These are phyloP conservation scores for Sebastes schlegelii DNA, from an alignment of 2,113 vertebrate genomes.

Conservation along the genomic window DNA sequence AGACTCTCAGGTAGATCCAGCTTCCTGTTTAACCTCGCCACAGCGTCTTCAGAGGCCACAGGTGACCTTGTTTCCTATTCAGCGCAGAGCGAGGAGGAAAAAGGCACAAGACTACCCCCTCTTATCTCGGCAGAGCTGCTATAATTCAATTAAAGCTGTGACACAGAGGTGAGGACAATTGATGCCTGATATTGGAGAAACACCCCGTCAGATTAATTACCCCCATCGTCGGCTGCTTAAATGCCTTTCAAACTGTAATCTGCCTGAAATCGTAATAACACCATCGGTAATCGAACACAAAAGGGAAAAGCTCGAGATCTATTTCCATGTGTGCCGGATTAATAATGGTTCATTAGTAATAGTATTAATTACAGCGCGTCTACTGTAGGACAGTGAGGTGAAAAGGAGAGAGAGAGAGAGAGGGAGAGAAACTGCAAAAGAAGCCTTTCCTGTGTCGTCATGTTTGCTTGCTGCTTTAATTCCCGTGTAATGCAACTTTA, in stretches of 20 bases:
- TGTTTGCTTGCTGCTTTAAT: conserved; percentile 45
- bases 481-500: conserved; percentile 54
- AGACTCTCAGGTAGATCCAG: conserved; percentile 36
- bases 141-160: conserved; percentile 76
- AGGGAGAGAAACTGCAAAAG: neutral
- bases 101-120: conserved; percentile 20
- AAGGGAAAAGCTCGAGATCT: conserved; percentile 50
- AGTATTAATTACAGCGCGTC: conserved; percentile 55
- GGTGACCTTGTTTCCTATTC: conserved; percentile 51
- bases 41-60: conserved; percentile 36
- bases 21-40: conserved; percentile 44
- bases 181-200: conserved; percentile 59
- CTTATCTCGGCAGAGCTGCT: conserved; percentile 54
- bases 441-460: conserved; percentile 18
- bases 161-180: conserved; percentile 71
- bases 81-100: conserved; percentile 4
- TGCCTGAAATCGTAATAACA: conserved; percentile 72
- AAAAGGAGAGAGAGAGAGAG: conserved; percentile 3
- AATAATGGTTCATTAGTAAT: conserved; percentile 69
- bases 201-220: conserved; percentile 68
- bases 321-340: conserved; percentile 62
- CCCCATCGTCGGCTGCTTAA: conserved; percentile 60
- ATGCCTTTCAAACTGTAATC: conserved; percentile 71
- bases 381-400: conserved; percentile 42
- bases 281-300: conserved; percentile 71